Evolutionary conservation across 2,888 invertebrate species (phyloP).

Genomic region (Agelastica alni): DNA sequence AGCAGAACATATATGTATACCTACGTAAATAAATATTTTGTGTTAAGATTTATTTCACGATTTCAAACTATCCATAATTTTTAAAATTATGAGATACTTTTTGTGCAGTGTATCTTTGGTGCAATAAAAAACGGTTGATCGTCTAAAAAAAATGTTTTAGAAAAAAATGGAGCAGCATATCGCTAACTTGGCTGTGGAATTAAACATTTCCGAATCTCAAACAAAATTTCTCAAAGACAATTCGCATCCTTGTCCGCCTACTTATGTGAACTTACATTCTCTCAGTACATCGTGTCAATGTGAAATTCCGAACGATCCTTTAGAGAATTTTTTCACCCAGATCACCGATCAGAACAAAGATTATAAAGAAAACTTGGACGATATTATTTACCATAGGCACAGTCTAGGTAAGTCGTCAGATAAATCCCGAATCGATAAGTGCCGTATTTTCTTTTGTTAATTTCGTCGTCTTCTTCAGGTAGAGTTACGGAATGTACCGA

Average conservation of each 20-base stretch:
- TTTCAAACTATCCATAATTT: no score
- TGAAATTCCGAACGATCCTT: not conserved
- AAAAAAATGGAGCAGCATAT: slow-evolving; percentile 39
- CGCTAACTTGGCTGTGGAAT: slow-evolving; percentile 33
- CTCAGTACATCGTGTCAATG: slow-evolving; percentile 7
- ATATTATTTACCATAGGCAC: slow-evolving; percentile 15
- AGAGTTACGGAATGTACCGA: slow-evolving; percentile 38
- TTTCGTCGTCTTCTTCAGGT: slow-evolving; percentile 5
- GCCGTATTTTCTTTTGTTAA: no score
- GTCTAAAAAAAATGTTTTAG: slow-evolving; percentile 28
- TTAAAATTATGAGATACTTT: no score
- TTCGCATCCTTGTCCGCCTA: not conserved
- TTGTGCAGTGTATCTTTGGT: no score
- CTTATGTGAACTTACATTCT: slow-evolving; percentile 2
- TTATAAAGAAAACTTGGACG: slow-evolving; percentile 8
- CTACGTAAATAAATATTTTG: no score
- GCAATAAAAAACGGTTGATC: no score
- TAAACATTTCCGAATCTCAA: slow-evolving; percentile 28
- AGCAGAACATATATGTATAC: no score
- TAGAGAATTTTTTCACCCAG: not conserved
- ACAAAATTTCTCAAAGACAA: slow-evolving; percentile 1
- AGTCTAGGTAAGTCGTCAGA: slow-evolving; percentile 24
- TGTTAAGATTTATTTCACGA: no score
- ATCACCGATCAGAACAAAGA: not conserved
- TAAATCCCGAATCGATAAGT: no score